A percentile compares a stretch with the other conserved stretches of the same genome.
phyloP scores from a whole-genome alignment of 1,140 invertebrate genomes.

The Apolygus lucorum region DNA sequence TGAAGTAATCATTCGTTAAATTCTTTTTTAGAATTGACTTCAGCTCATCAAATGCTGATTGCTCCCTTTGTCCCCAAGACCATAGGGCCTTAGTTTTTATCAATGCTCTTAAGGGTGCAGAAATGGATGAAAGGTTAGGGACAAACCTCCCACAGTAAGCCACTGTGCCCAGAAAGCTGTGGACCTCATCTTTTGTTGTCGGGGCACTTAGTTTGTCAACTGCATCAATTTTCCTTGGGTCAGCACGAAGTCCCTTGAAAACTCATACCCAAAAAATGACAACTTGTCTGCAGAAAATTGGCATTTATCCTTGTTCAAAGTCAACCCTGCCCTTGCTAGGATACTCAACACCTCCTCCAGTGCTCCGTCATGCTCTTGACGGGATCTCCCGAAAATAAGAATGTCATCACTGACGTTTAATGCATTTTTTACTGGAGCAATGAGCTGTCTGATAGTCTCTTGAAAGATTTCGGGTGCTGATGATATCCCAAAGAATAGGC shows the following conservation, averaged over 20 bases:
- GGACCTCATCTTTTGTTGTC: neutral
- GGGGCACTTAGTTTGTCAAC: neutral
- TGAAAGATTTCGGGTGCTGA: neutral
- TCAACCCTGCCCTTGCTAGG: neutral
- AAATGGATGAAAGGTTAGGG: neutral
- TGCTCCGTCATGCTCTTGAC: neutral
- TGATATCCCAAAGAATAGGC: neutral
- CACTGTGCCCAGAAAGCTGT: neutral
- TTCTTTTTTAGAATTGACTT: neutral
- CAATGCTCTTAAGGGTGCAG: neutral
- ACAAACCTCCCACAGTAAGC: neutral
- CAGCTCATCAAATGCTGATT: neutral
- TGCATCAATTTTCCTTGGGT: neutral
- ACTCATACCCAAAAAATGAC: neutral
- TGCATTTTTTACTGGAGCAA: neutral
- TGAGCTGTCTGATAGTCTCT: neutral
- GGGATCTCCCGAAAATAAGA: neutral
- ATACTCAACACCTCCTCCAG: neutral
- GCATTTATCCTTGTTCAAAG: neutral
- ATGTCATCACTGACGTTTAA: neutral
- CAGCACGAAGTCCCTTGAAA: neutral
- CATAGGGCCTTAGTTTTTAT: neutral
- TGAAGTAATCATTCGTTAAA: too few relatives aligned
- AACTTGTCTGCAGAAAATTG: neutral
- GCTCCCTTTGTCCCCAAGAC: neutral